Base-by-base conservation (phyloP, 2,888 invertebrate genomes). In the Entomobrya proxima region DNA sequence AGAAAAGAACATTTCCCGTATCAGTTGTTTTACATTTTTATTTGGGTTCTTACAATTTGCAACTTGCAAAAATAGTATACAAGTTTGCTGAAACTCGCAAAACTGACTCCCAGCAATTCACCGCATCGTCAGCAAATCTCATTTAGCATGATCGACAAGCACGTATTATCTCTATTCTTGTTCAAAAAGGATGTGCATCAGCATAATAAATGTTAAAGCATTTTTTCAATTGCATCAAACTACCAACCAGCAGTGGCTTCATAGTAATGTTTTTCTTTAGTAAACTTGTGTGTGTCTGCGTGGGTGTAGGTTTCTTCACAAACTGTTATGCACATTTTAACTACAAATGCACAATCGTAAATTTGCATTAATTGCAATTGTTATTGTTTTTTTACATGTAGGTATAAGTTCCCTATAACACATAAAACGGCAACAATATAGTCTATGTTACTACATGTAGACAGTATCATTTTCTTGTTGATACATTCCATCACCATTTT, bases 1-100 rank as follows among this genome's bases (percentile, higher is more conserved):
- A 76, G 21, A 13, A 58, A 40, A 74, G 74, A 85, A 78, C 85
- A 85, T 78, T 85, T 85, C 74, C 85, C 85, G 85, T 85, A 72
- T 78, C 47, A 55, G 83, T 55, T 75, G 61, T 69, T 84, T 74
- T 50, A 50, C 24, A n/a, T 27, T 76, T 75, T 74, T 61, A 55
- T 30, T 61, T 83, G n/a, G 30, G 37, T 30, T 30, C 30, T 78
- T 47, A 40, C 78, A 78, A 64, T 78, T 78, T 69, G 44, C 69
- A 44, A 30, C 44, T 55, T 77, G 67, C 82, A 32, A 84, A 77
- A 61, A 81, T 32, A 32, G 7, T 74, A n/a, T n/a, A n/a, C n/a
- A 24, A 24, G 37, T 69, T n/a, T 24, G 2, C n/a, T 44, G 37
- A 55, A 30, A 64, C 15, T 47, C 47, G 21, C 27, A 24, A 11